These are phyloP conservation scores for Callinectes sapidus DNA, from an alignment of 2,888 invertebrate genomes.

Conservation along the genomic window DNA sequence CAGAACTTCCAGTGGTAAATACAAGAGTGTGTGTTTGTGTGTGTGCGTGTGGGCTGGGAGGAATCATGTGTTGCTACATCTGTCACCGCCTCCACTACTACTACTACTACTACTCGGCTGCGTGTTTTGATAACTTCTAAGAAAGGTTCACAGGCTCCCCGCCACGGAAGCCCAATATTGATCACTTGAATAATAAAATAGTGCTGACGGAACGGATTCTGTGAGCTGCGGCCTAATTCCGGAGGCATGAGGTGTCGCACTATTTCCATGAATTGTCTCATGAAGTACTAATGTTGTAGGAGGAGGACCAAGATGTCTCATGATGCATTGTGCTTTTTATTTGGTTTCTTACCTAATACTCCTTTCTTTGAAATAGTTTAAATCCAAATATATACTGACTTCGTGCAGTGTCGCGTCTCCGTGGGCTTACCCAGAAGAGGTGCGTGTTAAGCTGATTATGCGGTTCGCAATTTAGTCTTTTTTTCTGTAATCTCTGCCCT, in stretches of 20 bases:
- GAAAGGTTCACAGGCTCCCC: not conserved
- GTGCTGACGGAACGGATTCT: not conserved
- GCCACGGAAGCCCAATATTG: not conserved
- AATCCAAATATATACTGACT: not conserved
- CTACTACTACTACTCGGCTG: not conserved
- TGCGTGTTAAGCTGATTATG: not conserved
- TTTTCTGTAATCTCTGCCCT: not conserved
- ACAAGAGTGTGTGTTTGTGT: not conserved
- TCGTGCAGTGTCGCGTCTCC: not conserved
- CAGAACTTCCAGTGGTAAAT: not conserved
- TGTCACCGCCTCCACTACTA: not conserved
- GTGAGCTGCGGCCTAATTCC: not conserved
- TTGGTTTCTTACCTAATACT: not conserved
- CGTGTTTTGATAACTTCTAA: not conserved
- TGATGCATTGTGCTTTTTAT: not conserved
- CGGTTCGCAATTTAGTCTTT: not conserved
- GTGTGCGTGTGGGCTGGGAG: not conserved
- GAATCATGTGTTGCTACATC: not conserved
- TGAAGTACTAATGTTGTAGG: not conserved
- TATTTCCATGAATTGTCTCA: not conserved
- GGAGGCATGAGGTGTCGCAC: not conserved
- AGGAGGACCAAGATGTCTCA: not conserved
- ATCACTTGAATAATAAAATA: not conserved
- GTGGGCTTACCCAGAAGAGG: not conserved
- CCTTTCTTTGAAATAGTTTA: not conserved